Base-by-base conservation (phyloP, 92 coral and sea anemone species). In the Epizoanthus scotinus region DNA sequence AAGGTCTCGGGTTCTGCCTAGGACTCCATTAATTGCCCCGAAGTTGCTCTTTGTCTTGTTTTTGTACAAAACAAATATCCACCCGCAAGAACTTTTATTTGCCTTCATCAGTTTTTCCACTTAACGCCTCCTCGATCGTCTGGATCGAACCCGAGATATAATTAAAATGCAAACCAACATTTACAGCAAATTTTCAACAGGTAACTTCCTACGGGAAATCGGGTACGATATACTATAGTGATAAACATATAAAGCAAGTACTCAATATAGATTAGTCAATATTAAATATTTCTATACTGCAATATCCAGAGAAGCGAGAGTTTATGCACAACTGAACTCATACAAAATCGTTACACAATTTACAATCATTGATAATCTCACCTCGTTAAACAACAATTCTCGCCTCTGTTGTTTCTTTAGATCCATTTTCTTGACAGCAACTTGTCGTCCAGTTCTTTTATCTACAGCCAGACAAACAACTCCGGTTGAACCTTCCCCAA, bases 401-500 rank as follows among this genome's bases (percentile, higher is more conserved):
- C 99, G 82, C 81, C 99, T 71, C 40, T 96, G 99, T 70, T 96
- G 99, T 70, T 94, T 91, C 61, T 94, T 92, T 64, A 96, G 86
- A 59, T 96, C 99, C 99, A 96, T 96, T 81, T 96, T 96, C 84
- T 96, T 96, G 34, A 96, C 94, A 13, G 99, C 99, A 22, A 96
- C 99, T 84, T 96, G 99, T 42, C 93, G 79, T 20, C 97, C 91
- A 10, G 92, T 93, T 71, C 93, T 85, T 61, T 87, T 96, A 72
- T 96, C 98, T 77, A 91, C 87, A 34, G 99, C 99, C 28, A 96
- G 90, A 84, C 99, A 96, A 27, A 96, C 99, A 38, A 96, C 88
- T 12, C 99, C 99, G 40, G 99, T 96, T 13, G 99, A 96, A 21
- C 99, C 99, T 71, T 96, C 99, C 63, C 99, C 99, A 14, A 96